Conservation (phyloP, 2,113 vertebrate species). For the Otocyon megalotis region DNA sequence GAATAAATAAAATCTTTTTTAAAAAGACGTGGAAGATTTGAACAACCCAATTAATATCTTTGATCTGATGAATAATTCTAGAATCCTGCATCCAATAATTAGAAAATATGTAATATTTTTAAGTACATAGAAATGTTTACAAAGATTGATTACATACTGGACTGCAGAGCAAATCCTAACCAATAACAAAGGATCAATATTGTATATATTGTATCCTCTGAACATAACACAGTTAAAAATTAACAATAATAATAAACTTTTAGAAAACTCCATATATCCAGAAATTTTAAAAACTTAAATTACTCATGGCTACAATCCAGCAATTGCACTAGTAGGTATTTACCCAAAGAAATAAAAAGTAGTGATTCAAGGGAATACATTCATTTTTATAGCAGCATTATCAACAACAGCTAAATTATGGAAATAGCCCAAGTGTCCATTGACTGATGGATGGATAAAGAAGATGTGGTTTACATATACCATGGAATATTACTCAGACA, state of each 20-base stretch:
- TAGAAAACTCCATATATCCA: not conserved
- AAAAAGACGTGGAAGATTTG: not conserved
- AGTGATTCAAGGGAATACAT: not conserved
- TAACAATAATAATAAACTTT: not conserved
- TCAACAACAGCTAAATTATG: not conserved
- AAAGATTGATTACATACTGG: constrained; percentile 1
- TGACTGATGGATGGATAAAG: not conserved
- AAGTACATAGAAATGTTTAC: not conserved
- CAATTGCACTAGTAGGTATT: not conserved
- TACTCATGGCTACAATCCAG: not conserved
- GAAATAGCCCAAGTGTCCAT: not conserved
- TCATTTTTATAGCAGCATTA: not conserved
- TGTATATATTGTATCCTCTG: not conserved
- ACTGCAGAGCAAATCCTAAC: constrained; percentile 12
- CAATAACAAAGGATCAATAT: not conserved
- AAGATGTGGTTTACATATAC: not conserved
- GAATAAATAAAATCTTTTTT: too few relatives aligned
- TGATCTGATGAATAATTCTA: constrained; percentile 1
- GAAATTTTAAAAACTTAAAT: constrained; percentile 5
- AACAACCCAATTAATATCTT: not conserved
- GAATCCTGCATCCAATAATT: not conserved
- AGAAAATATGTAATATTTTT: constrained; percentile 1
- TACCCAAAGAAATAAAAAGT: not conserved
- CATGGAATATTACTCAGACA: not conserved
- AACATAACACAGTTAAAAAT: constrained; percentile 39